Conservation (phyloP, 2,888 invertebrate genomes). For the Ormyrus rosae region DNA sequence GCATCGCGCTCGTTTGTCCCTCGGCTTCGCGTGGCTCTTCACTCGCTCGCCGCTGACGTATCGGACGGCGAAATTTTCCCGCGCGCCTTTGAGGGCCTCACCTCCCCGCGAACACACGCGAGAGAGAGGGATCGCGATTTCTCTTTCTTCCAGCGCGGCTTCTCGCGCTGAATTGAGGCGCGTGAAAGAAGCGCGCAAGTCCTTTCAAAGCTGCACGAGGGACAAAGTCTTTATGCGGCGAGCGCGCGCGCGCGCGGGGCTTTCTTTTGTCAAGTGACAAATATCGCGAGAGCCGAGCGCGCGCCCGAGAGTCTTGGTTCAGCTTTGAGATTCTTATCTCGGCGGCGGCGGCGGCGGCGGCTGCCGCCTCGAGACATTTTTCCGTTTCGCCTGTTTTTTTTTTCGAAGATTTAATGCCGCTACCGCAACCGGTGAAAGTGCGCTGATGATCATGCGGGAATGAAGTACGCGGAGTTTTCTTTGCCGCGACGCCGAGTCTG, state of each 20-base stretch:
- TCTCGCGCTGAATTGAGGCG: slow-evolving; percentile 35
- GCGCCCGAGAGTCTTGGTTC: not conserved
- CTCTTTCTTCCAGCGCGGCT: not conserved
- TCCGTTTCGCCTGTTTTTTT: not conserved
- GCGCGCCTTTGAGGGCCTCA: slow-evolving; percentile 22
- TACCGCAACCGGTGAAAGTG: not conserved
- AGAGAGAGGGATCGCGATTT: not conserved
- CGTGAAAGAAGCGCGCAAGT: slow-evolving; percentile 14
- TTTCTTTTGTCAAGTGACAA: slow-evolving; percentile 53
- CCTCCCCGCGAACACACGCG: not conserved
- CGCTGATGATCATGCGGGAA: not conserved
- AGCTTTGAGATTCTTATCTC: slow-evolving; percentile 36
- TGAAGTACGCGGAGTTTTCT: not conserved
- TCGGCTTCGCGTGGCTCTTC: not conserved
- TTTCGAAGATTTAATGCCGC: slow-evolving; percentile 17
- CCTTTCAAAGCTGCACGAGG: slow-evolving; percentile 23
- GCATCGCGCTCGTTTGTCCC: not conserved
- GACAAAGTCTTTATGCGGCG: slow-evolving; percentile 33
- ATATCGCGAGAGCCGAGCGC: slow-evolving; percentile 37
- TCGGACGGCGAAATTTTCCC: slow-evolving; percentile 26
- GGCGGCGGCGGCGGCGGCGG: not conserved
- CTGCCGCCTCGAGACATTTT: not conserved
- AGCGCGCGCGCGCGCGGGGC: not conserved
- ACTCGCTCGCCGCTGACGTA: not conserved
- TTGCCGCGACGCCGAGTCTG: not conserved